phyloP scores from a whole-genome alignment of 1,140 invertebrate genomes.

The Metaphire vulgaris region DNA sequence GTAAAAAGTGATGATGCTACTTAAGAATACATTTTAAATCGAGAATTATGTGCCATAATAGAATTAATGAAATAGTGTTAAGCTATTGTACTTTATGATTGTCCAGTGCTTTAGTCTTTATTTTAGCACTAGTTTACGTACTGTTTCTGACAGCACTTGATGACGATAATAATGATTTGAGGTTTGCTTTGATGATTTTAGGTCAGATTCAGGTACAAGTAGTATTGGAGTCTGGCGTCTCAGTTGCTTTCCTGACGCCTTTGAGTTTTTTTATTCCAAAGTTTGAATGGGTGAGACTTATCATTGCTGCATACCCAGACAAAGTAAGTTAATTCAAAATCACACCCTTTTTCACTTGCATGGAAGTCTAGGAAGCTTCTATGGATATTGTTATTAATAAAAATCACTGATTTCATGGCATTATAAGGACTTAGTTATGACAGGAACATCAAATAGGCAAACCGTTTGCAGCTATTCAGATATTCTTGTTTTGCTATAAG shows the following conservation, averaged over 20 bases:
- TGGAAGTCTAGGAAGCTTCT: not conserved
- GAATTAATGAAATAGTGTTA: not conserved
- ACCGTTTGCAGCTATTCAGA: not conserved
- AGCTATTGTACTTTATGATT: not conserved
- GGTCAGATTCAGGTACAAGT: conserved; percentile 33
- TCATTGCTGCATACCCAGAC: conserved; percentile 13
- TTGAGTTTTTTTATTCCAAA: conserved; percentile 27
- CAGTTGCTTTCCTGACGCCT: conserved; percentile 27
- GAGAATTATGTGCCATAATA: not conserved
- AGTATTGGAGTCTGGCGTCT: conserved; percentile 16
- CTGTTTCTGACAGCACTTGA: not conserved
- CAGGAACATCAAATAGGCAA: no score
- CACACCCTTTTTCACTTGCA: not conserved
- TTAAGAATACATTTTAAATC: not conserved
- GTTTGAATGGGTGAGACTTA: conserved; percentile 33
- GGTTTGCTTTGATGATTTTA: conserved; percentile 11
- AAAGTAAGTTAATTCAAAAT: conserved; percentile 23
- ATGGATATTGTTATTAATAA: not conserved
- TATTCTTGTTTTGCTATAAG: not conserved
- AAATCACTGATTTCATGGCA: not conserved
- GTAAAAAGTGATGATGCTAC: no score
- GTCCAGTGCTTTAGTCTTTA: not conserved
- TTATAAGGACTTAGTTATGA: no score
- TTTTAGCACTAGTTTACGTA: not conserved
- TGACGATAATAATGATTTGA: not conserved